Base-by-base conservation (phyloP, 92 coral and sea anemone genomes). In the Paramuricea clavata region DNA sequence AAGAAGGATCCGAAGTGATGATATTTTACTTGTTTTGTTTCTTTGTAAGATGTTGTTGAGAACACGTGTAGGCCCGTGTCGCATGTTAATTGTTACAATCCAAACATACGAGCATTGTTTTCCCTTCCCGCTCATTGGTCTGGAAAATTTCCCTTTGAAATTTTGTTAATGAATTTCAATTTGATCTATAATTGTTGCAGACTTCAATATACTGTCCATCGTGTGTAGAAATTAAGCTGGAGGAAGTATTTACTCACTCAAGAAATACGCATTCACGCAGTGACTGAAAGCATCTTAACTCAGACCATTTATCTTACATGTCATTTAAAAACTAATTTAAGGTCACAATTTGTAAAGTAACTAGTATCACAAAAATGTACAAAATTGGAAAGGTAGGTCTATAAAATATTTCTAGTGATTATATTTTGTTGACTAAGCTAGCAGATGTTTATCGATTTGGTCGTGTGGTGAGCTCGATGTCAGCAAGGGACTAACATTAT, bases 391-490 rank as follows among this genome's bases (percentile, higher is more conserved):
- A 25, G 25, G 25, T 23, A 36, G 22, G 31, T 60, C n/a, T 25
- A 34, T 79, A 59, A 43, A 61, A 59, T 79, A 60, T 27, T 27
- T 34, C 60, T 28, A 54, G 84, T 59, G 31, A 36, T 79, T 61
- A 34, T 44, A 76, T 49, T 59, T 74, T 79, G 84, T 79, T 52
- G 84, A 79, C 72, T 61, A 79, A 79, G 84, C 59, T 25, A 79
- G 84, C 84, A 79, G 84, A 79, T 79, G 84, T 59, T 79, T 61
- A 79, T 79, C 84, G 47, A 59, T 32, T 79, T 33, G 60, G 73
- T 67, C 84, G 84, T 79, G 84, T 79, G 84, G 84, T 69, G 84
- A 79, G 16, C 54, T 64, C 84, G 32, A 60, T 13, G 84, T 73
- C 84, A 79, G 36, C 72, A 36, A 79, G 54, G 50, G 22, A 31